Evolutionary conservation across 2,797 vertebrate species (phyloP).

Genomic region (Sebastes elongatus): DNA sequence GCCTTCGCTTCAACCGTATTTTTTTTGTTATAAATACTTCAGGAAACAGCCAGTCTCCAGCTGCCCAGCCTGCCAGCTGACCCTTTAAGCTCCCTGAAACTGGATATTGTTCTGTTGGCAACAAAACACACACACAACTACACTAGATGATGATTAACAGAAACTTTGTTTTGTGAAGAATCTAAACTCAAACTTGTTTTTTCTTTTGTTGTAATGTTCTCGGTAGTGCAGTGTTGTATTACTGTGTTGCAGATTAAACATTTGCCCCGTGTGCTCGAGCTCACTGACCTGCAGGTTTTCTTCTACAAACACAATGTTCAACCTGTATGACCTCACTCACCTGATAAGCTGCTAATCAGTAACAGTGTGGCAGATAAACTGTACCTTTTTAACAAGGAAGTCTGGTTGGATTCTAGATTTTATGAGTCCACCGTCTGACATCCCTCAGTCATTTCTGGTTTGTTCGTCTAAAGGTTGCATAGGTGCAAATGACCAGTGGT

Average conservation of each 20-base stretch:
- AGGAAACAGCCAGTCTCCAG: constrained; percentile 57
- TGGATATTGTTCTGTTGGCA: constrained; percentile 27
- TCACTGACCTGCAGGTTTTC: neutral
- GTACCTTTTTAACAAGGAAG: neutral
- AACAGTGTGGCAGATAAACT: neutral
- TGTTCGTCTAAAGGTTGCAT: neutral
- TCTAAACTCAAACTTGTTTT: neutral
- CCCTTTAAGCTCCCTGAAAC: constrained; percentile 24
- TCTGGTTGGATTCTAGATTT: neutral
- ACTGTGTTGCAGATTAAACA: neutral
- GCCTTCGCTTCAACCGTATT: constrained; percentile 8
- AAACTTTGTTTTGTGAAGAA: neutral
- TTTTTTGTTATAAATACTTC: constrained; percentile 57
- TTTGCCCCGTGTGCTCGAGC: neutral
- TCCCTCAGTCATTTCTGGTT: neutral
- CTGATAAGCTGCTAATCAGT: constrained; percentile 18
- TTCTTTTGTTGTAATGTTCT: too few relatives aligned
- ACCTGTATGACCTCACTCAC: neutral
- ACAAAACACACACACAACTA: neutral
- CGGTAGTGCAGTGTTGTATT: neutral
- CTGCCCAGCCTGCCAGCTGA: constrained; percentile 42
- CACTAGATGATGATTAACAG: neutral
- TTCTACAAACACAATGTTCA: neutral
- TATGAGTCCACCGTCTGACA: neutral
- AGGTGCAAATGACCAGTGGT: neutral